Conservation (phyloP, 2,888 invertebrate species). For the Muschampia plurimacula region DNA sequence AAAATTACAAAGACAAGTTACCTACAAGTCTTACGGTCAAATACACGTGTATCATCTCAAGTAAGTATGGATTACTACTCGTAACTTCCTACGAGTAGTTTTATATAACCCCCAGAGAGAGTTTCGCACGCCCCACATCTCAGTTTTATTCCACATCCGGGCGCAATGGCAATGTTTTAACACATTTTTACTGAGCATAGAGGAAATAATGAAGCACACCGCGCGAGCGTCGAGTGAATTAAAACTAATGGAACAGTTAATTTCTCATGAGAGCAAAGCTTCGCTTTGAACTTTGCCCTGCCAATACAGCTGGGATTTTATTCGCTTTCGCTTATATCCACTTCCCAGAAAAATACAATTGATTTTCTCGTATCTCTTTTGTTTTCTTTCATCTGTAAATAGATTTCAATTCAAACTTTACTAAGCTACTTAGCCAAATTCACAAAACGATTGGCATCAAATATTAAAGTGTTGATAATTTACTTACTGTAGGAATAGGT, state of each 20-base stretch:
- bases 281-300: constrained; percentile 56
- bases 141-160: constrained; percentile 52
- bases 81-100: constrained; percentile 7
- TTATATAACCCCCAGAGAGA: not conserved
- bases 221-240: constrained; percentile 77
- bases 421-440: not conserved
- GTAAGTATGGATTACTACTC: not conserved
- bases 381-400: constrained; percentile 2
- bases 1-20: not conserved
- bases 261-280: constrained; percentile 83
- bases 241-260: constrained; percentile 85
- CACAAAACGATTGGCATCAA: not conserved
- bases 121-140: constrained; percentile 47
- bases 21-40: not conserved
- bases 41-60: not conserved
- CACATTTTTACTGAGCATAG: constrained; percentile 74
- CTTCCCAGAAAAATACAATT: constrained; percentile 37
- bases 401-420: not conserved
- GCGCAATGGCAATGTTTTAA: constrained; percentile 58
- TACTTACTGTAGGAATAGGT: too few species aligned
- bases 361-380: constrained; percentile 21
- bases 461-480: not conserved
- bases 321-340: constrained; percentile 41
- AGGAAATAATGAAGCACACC: constrained; percentile 74
- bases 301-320: constrained; percentile 57